These are phyloP conservation scores for Nycticryphes semicollaris DNA, from an alignment of 2,113 vertebrate genomes.

Conservation along the genomic window DNA sequence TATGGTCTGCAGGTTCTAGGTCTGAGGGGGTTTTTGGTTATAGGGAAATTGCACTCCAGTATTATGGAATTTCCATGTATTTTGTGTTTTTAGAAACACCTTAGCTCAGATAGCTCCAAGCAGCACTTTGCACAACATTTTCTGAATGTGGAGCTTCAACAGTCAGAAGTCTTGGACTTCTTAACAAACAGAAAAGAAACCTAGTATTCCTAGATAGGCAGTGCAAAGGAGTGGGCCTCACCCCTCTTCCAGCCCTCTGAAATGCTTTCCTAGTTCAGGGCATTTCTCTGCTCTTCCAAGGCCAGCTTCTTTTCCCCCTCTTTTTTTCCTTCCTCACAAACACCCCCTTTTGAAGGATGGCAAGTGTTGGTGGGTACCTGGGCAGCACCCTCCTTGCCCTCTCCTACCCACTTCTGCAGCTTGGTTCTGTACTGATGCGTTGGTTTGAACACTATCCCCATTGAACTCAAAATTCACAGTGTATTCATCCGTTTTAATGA, in stretches of 20 bases:
- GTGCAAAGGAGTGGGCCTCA: not conserved
- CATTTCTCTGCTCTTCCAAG: not conserved
- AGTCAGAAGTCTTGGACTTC: not conserved
- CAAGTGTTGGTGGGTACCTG: not conserved
- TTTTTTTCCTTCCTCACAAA: not conserved
- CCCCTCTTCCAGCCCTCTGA: not conserved
- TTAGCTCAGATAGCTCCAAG: not conserved
- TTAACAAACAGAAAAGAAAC: not conserved
- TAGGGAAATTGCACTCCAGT: not conserved
- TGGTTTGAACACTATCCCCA: not conserved
- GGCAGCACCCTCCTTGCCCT: not conserved
- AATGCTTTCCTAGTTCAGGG: not conserved
- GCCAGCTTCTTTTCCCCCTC: rapidly evolving
- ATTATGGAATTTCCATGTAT: not conserved
- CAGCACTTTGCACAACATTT: not conserved
- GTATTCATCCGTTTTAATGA: not conserved
- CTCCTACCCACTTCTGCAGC: not conserved
- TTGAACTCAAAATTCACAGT: not conserved
- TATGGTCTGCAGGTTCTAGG: not conserved
- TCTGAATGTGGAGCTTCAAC: not conserved
- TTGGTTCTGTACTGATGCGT: not conserved
- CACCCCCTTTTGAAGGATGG: not conserved
- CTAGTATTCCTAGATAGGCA: not conserved
- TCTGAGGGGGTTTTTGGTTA: not conserved
- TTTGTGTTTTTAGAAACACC: not conserved